Percentiles rank a stretch among this genome's conserved stretches.
Conservation (phyloP, 2,113 vertebrate genomes). For the Tupaia chinensis region DNA sequence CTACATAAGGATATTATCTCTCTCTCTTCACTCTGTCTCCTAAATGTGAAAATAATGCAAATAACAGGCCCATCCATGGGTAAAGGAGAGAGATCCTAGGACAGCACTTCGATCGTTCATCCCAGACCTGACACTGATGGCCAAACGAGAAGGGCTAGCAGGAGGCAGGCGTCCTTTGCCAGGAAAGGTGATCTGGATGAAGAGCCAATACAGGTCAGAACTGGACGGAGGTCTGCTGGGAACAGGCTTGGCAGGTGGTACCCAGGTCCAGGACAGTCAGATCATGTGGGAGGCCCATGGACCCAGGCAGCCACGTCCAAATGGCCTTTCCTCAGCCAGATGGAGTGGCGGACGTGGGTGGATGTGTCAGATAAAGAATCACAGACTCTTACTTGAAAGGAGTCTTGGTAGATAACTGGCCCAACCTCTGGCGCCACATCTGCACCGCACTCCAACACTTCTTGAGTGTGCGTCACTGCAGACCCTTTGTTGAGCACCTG, state of each 20-base stretch:
- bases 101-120: constrained; percentile 77
- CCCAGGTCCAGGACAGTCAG: neutral
- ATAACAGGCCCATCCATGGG: neutral
- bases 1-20: neutral
- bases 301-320: neutral
- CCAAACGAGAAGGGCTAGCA: constrained; percentile 66
- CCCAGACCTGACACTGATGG: constrained; percentile 48
- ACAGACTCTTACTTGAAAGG: neutral
- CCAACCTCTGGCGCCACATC: neutral
- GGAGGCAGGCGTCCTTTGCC: constrained; percentile 31
- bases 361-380: neutral
- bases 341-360: neutral
- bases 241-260: neutral
- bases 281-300: accelerated
- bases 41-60: neutral
- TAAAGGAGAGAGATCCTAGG: constrained; percentile 76
- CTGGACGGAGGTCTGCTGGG: neutral
- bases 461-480: neutral
- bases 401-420: neutral
- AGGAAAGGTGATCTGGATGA: neutral
- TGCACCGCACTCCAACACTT: neutral
- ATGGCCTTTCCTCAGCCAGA: neutral
- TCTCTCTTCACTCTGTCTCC: neutral
- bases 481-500: neutral
- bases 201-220: neutral